Evolutionary conservation across 2,113 vertebrate species (phyloP), one percentile per base, ranked within the genome.

Genomic region (Patagioenas fasciata): DNA sequence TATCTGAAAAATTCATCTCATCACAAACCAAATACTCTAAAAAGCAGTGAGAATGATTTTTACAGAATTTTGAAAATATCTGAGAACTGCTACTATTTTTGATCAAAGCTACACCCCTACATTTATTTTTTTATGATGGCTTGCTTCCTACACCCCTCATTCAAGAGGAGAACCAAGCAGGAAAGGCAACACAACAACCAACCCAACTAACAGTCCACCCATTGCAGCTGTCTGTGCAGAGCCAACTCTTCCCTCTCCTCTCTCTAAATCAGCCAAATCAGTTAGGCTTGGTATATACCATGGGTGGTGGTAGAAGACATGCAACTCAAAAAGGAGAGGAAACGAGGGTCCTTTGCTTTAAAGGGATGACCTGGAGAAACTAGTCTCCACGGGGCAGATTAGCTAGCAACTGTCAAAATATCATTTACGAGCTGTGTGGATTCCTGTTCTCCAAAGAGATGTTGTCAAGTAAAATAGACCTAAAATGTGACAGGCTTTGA

Each of bases 401-500:
- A 95, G 84, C 73, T 51, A 56, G 53, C 16, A 51, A 38, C 95
- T 93, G 94, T 92, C 93, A 92, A 86, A 95, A 81, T 89, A 94
- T 50, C 85, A 80, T 84, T 93, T 96, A 91, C 5, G 11, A 88
- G 36, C 58, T 65, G 2, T 19, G 17, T 57, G 34, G 86, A 92
- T 91, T 93, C 69, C n/a, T 83, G 75, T 70, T 94, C 97, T 95
- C 95, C 73, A 67, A 93, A 96, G 94, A 97, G 48, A 34, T 87
- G 38, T 78, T 93, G 90, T 94, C 88, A 91, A 82, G 79, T 71
- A 67, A 71, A 95, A 94, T 92, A 91, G 88, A 73, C 78, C 48
- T 91, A 62, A 92, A 92, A 94, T 65, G 24, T 95, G 88, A 77
- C 89, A 79, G 50, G 34, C 64, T 91, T 96, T 96, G 69, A 72